phyloP scores from a whole-genome alignment of 2,113 vertebrate species.

The Tyrannus savana region DNA sequence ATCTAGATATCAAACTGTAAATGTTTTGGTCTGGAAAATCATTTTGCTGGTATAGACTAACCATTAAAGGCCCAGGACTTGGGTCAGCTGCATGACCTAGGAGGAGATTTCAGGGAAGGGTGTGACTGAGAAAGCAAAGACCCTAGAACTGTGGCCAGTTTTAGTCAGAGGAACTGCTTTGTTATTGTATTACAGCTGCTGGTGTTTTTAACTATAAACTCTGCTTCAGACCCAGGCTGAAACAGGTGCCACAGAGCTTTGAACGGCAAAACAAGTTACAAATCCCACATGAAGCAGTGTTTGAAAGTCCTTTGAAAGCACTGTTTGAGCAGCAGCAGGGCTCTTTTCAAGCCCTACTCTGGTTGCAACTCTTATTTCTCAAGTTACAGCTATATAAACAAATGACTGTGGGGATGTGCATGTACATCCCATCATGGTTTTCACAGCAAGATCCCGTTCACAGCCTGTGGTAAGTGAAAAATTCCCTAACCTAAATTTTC shows the following conservation, averaged over 20 bases:
- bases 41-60: background rate
- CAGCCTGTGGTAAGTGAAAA: background rate
- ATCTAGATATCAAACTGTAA: slow-evolving; percentile 15
- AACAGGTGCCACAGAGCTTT: background rate
- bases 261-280: background rate
- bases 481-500: background rate
- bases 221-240: background rate
- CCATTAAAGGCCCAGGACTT: background rate
- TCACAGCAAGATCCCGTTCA: background rate
- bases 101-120: slow-evolving; percentile 39
- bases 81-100: background rate
- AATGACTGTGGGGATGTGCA: background rate
- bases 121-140: slow-evolving; percentile 38
- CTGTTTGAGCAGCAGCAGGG: slow-evolving; percentile 32
- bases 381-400: slow-evolving; percentile 35
- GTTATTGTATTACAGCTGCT: slow-evolving; percentile 18
- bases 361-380: background rate
- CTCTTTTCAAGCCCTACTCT: background rate
- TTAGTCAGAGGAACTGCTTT: slow-evolving; percentile 38
- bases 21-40: slow-evolving; percentile 24
- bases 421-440: background rate
- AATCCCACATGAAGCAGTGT: slow-evolving; percentile 3
- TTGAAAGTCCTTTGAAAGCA: slow-evolving; percentile 28
- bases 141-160: background rate
- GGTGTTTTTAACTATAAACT: slow-evolving; percentile 10